These are phyloP conservation scores for Brachypterus glaber DNA, from an alignment of 2,888 invertebrate genomes.

Conservation along the genomic window DNA sequence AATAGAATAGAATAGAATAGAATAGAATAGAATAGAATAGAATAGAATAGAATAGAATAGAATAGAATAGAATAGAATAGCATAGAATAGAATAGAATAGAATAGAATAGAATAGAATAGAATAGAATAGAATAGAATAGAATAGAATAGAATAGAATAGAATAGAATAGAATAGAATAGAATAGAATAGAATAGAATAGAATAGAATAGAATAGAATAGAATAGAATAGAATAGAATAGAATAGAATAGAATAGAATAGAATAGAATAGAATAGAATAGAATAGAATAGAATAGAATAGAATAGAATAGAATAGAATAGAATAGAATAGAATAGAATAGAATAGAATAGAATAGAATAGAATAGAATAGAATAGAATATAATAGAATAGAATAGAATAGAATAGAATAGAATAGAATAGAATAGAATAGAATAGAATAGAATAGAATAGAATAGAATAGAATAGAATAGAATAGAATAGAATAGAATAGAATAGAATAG, in stretches of 20 bases:
- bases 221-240: slow-evolving; percentile 9
- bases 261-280: slow-evolving; percentile 8
- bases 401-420: no score
- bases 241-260: slow-evolving; percentile 9
- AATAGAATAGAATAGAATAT: no score
- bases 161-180: slow-evolving; percentile 8
- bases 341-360: no score
- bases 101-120: slow-evolving; percentile 6
- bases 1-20: no score
- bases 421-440: no score
- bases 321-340: no score
- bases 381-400: no score
- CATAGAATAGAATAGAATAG: slow-evolving; percentile 8
- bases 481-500: no score
- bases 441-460: no score
- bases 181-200: slow-evolving; percentile 12
- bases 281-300: slow-evolving; percentile 7
- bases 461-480: no score
- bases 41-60: no score
- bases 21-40: no score
- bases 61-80: slow-evolving; percentile 10
- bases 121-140: slow-evolving; percentile 10
- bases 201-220: slow-evolving; percentile 10
- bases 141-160: slow-evolving; percentile 8
- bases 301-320: slow-evolving; percentile 11